Percentiles rank a stretch among this genome's conserved stretches.
These are phyloP conservation scores for Columbina picui DNA, from an alignment of 2,113 vertebrate genomes.

Conservation along the genomic window DNA sequence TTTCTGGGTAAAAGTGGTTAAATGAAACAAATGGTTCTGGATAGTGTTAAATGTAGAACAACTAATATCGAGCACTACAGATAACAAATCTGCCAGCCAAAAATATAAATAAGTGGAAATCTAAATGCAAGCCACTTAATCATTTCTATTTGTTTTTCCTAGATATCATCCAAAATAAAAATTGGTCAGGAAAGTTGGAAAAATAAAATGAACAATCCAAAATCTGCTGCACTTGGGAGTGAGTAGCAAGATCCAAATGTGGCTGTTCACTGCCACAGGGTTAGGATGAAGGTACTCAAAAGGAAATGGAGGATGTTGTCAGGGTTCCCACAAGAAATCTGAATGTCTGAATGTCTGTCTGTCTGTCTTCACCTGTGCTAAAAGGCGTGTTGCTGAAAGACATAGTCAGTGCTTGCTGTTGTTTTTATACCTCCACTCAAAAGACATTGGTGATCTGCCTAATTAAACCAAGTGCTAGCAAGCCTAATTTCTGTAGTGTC, in stretches of 20 bases:
- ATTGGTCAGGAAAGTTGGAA: neutral
- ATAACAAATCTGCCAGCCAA: neutral
- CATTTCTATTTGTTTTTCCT: constrained; percentile 10
- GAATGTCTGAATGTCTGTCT: neutral
- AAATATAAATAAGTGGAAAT: neutral
- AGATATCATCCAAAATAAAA: neutral
- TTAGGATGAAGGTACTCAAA: neutral
- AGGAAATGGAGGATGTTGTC: neutral
- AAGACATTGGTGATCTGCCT: neutral
- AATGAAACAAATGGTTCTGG: neutral
- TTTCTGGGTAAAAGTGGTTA: neutral
- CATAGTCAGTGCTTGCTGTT: neutral
- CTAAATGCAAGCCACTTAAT: neutral
- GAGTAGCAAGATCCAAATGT: neutral
- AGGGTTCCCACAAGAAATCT: neutral
- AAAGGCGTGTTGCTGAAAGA: constrained; percentile 4
- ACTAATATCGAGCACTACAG: neutral
- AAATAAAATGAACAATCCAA: neutral
- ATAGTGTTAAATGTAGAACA: neutral
- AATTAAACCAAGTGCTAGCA: neutral
- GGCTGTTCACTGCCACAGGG: neutral
- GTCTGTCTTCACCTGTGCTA: neutral
- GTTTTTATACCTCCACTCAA: neutral
- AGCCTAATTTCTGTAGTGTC: neutral
- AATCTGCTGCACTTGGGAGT: neutral